Evolutionary conservation across 2,888 invertebrate species (phyloP).

Genomic region (Tachystola acroxantha): DNA sequence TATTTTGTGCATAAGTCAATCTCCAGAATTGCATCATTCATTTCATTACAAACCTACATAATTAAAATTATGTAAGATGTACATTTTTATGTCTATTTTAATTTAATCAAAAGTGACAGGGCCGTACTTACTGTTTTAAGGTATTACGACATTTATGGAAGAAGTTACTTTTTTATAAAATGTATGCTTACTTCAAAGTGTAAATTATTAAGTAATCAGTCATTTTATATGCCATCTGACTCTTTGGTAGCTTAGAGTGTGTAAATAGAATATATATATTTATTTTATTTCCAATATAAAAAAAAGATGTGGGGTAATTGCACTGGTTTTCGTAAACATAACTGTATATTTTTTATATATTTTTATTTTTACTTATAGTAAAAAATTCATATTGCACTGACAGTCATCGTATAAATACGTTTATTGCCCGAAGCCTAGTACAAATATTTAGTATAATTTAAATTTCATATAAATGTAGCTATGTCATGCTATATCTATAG

Average conservation of each 20-base stretch:
- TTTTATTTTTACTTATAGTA: conserved; percentile 69
- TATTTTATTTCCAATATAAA: conserved; percentile 21
- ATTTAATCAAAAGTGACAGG: conserved; percentile 17
- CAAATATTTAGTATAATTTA: too few species aligned
- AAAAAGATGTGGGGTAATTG: conserved; percentile 49
- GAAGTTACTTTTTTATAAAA: conserved; percentile 8
- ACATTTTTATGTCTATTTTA: conserved; percentile 27
- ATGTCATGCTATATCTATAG: not conserved
- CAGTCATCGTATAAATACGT: conserved; percentile 35
- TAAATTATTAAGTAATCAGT: conserved; percentile 35
- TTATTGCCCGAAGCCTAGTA: conserved; percentile 40
- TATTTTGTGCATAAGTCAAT: conserved; percentile 63
- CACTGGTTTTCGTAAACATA: conserved; percentile 48
- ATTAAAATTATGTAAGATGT: too few species aligned
- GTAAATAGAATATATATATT: conserved; percentile 8
- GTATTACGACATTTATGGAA: conserved; percentile 4
- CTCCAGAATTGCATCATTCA: conserved; percentile 32
- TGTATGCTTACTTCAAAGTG: conserved; percentile 8
- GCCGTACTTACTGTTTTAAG: conserved; percentile 2
- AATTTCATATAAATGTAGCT: too few species aligned
- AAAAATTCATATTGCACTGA: conserved; percentile 73
- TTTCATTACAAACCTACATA: conserved; percentile 11
- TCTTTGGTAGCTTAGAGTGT: conserved; percentile 11
- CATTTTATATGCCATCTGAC: conserved; percentile 18
- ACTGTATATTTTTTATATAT: conserved; percentile 40